A percentile compares a stretch with the other conserved stretches of the same genome.
These are phyloP conservation scores for Porites evermanni DNA, from an alignment of 92 coral and sea anemone species.

Conservation along the genomic window DNA sequence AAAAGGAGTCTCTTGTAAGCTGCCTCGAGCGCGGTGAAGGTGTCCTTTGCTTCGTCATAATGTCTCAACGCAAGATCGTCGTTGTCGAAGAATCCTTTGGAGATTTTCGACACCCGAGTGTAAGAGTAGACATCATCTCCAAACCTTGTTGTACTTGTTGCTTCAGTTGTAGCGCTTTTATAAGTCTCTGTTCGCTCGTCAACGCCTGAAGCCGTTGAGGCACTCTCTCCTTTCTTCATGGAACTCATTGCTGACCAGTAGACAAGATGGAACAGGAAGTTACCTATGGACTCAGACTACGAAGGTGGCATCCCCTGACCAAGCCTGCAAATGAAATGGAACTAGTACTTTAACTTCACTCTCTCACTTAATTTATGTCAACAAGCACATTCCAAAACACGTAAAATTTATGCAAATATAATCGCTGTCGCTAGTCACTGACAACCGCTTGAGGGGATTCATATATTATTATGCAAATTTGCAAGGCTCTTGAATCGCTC, in stretches of 20 bases:
- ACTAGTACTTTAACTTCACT: not conserved
- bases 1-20: conserved; percentile 89
- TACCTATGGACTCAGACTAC: conserved; percentile 41
- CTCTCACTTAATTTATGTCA: conserved; percentile 45
- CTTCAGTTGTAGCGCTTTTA: conserved; percentile 69
- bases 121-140: conserved; percentile 74
- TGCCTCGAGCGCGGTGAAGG: conserved; percentile 93
- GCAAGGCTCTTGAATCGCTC: conserved; percentile 16
- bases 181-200: conserved; percentile 45
- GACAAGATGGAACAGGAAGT: not conserved
- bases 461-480: conserved; percentile 27
- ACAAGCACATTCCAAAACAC: conserved; percentile 26
- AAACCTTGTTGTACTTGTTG: conserved; percentile 53
- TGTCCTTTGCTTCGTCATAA: conserved; percentile 92
- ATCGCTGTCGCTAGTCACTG: not conserved
- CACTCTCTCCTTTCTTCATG: conserved; percentile 19
- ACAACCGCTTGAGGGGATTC: not conserved
- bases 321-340: conserved; percentile 27
- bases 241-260: conserved; percentile 8
- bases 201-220: conserved; percentile 7
- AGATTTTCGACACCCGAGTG: conserved; percentile 79
- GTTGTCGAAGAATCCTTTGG: conserved; percentile 69
- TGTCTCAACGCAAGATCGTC: conserved; percentile 84
- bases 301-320: not conserved
- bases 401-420: conserved; percentile 32